Evolutionary conservation across 2,113 vertebrate species (phyloP), one percentile per base, ranked within the genome.

Genomic region (Psammodynastes pulverulentus): DNA sequence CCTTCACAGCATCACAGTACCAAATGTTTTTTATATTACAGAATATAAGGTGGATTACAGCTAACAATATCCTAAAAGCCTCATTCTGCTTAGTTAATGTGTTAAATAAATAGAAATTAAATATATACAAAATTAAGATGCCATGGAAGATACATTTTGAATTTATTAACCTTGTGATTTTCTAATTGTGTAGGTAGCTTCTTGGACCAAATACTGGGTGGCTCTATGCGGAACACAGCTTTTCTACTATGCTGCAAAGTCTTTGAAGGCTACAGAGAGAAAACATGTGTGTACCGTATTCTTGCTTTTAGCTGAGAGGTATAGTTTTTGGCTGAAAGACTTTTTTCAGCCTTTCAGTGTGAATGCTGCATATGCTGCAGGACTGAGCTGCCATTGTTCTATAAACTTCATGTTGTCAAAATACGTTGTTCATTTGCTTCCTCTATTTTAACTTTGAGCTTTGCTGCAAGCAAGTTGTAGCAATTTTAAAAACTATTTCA

Each of bases 161-260:
- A 9, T 51, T 72, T 26, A 23, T 58, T 93, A 26, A 48, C 0
- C 1, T 1, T 0, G 67, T n/a, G 2, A 29, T 9, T 95, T 79
- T 87, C 54, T 79, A 79, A 79, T 43, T 94, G 29, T 96, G 7
- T 93, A 99, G 99, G 99, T 99, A 95, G 98, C 99, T 52, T 98
- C 99, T 51, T 99, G 99, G 99, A 99, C 99, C 29, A 99, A 99
- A 96, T 99, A 99, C 91, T 99, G 99, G 99, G 98, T 98, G 51
- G 99, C 99, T 86, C 97, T 99, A 23, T 99, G 98, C 96, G 98
- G 98, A 93, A 98, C 98, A 39, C 99, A 99, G 5, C 98, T 99
- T 93, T 98, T 98, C 94, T 99, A 99, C 97, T 99, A 99, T 34
- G 97, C 99, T 97, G 99, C 99, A 97, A 99, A 99, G 96, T 99